Evolutionary conservation across 2,797 vertebrate species (phyloP), one percentile per base, ranked within the genome.

Genomic region (Lateolabrax maculatus): DNA sequence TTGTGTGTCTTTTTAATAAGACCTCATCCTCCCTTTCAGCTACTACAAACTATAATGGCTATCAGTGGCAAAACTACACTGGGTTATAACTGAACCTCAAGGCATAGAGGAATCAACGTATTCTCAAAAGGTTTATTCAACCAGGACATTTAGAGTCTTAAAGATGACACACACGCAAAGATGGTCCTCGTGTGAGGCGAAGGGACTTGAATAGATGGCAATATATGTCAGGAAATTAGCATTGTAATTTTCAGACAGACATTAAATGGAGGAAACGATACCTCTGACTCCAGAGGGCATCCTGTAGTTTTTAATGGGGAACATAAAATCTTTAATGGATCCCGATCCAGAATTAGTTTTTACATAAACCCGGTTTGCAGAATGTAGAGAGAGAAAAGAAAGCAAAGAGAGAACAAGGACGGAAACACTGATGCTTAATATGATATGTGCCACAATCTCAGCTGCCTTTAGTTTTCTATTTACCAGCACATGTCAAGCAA

Each of bases 311-410:
- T 94, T 91, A n/a, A 91, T 82, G 71, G 77, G 29, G 44, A 84
- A 71, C 84, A 92, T 93, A 84, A 93, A 84, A 85, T 80, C 77
- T 87, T 85, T 81, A 90, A 89, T 87, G 75, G 68, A 81, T 87
- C 89, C 85, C 25, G 31, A 89, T 83, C 55, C 57, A 61, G 85
- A 88, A 86, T 91, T 85, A 49, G 71, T 84, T 75, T 62, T 56
- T 85, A 83, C 83, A 75, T 82, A 85, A 78, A 53, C 39, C 68
- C 41, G 62, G 52, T 76, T 79, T 82, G 74, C 51, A 53, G 53
- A 86, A 83, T 52, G n/a, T 48, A 79, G 21, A 57, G 29, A 73
- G n/a, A 55, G 37, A 55, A 16, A 46, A 27, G 69, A 62, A 53
- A 21, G 10, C 25, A 63, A 36, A 36, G 19, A 46, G 56, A 25